These are phyloP conservation scores for Ammodytes marinus DNA, from an alignment of 2,113 vertebrate species.

Conservation along the genomic window DNA sequence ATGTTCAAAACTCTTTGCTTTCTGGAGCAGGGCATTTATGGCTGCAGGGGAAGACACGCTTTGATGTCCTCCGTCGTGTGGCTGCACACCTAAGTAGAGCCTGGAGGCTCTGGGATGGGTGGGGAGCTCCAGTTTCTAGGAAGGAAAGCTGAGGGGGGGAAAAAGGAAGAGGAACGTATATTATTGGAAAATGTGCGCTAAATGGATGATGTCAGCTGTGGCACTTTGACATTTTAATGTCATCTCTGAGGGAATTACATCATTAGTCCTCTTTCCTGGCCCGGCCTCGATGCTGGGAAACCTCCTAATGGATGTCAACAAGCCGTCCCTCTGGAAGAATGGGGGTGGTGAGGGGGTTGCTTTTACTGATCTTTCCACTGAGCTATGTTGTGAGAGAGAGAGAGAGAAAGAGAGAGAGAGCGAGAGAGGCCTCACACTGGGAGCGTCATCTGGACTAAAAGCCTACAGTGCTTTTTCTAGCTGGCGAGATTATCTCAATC, in stretches of 20 bases:
- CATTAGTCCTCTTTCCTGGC: slow-evolving; percentile 75
- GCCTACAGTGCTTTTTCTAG: slow-evolving; percentile 54
- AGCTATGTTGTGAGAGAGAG: slow-evolving; percentile 2
- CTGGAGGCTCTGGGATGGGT: slow-evolving; percentile 50
- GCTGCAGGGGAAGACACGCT: slow-evolving; percentile 64
- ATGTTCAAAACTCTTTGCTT: slow-evolving; percentile 59
- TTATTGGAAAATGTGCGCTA: slow-evolving; percentile 75
- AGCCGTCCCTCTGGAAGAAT: slow-evolving; percentile 73
- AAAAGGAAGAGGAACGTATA: slow-evolving; percentile 53
- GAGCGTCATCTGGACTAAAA: slow-evolving; percentile 68
- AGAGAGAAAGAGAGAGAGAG: neutral
- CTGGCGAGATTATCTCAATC: slow-evolving; percentile 64
- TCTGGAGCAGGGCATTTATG: slow-evolving; percentile 62
- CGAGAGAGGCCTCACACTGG: slow-evolving; percentile 46
- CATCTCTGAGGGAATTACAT: slow-evolving; percentile 84
- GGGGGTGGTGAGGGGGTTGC: slow-evolving; percentile 23
- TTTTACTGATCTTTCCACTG: slow-evolving; percentile 46
- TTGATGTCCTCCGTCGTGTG: slow-evolving; percentile 59
- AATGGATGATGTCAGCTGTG: slow-evolving; percentile 82
- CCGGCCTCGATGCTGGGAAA: slow-evolving; percentile 78
- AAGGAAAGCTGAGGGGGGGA: slow-evolving; percentile 26
- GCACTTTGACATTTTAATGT: slow-evolving; percentile 82
- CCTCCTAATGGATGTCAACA: slow-evolving; percentile 83
- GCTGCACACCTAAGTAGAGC: slow-evolving; percentile 64
- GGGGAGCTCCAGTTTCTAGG: slow-evolving; percentile 44